phyloP scores from a whole-genome alignment of 1,140 invertebrate genomes.

The Drosophila littoralis region DNA sequence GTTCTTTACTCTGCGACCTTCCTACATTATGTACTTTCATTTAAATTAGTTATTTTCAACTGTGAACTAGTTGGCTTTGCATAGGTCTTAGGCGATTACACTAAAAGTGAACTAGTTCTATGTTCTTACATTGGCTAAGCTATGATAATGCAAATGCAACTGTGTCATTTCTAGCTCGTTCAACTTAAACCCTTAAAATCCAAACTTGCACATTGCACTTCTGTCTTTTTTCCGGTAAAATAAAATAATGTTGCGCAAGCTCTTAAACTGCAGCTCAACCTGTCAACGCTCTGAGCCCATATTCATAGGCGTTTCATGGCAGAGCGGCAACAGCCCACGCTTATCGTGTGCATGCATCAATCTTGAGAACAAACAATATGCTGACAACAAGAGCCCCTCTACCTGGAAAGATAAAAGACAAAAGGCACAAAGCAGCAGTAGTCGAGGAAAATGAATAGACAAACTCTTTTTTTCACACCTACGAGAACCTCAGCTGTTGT shows the following conservation, averaged over 20 bases:
- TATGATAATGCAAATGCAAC: slow-evolving; percentile 3
- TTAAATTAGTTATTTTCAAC: too few species aligned
- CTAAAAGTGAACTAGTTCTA: slow-evolving; percentile 10
- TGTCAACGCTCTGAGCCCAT: slow-evolving; percentile 22
- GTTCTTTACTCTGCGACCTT: too few species aligned
- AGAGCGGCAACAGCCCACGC: slow-evolving; percentile 22
- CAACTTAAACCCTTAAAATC: neutral
- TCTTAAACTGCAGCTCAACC: slow-evolving; percentile 18
- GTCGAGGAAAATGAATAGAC: slow-evolving; percentile 12
- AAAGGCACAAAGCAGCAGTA: slow-evolving; percentile 5
- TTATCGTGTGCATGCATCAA: slow-evolving; percentile 61
- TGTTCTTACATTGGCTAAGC: neutral
- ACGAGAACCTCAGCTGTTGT: slow-evolving; percentile 2
- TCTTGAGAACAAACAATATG: slow-evolving; percentile 42
- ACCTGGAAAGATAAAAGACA: slow-evolving; percentile 56
- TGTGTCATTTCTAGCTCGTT: neutral
- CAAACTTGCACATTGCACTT: neutral
- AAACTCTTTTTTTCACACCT: slow-evolving; percentile 56
- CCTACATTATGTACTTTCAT: too few species aligned
- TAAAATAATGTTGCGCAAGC: slow-evolving; percentile 11
- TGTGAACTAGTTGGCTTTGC: neutral
- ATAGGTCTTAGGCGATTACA: too few species aligned
- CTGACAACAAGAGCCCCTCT: slow-evolving; percentile 44
- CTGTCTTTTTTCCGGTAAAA: slow-evolving; percentile 9
- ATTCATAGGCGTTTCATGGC: slow-evolving; percentile 2